A percentile compares a stretch with the other conserved stretches of the same genome.
These are phyloP conservation scores for Coilia nasus DNA, from an alignment of 2,797 vertebrate genomes.

Conservation along the genomic window DNA sequence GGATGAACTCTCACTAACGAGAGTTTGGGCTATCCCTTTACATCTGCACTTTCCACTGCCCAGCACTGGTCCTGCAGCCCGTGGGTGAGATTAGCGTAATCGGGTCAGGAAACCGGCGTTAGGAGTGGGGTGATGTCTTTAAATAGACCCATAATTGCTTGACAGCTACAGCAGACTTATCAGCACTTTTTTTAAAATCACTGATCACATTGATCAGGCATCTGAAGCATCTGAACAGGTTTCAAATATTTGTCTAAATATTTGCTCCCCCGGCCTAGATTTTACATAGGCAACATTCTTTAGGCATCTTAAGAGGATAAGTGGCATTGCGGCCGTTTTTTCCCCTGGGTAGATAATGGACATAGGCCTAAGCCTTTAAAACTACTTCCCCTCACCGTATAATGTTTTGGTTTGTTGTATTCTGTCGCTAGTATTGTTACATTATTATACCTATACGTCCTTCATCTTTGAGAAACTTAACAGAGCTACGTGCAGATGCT, in stretches of 20 bases:
- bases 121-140: conserved; percentile 20
- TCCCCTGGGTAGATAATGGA: no score
- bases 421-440: no score
- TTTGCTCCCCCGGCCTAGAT: background rate
- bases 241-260: background rate
- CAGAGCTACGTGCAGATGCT: background rate
- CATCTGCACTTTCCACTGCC: background rate
- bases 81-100: conserved; percentile 1
- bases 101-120: conserved; percentile 16
- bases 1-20: conserved; percentile 17
- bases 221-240: background rate
- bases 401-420: no score
- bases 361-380: no score
- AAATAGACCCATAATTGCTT: background rate
- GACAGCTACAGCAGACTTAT: background rate
- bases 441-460: no score
- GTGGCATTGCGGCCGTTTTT: no score
- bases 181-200: background rate
- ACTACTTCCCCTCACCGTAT: no score
- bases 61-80: background rate
- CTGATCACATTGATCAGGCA: background rate
- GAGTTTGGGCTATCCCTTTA: background rate
- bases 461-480: no score
- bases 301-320: background rate
- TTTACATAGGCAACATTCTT: background rate